These are phyloP conservation scores for Perizoma affinitatum DNA, from an alignment of 2,888 invertebrate species.

Conservation along the genomic window DNA sequence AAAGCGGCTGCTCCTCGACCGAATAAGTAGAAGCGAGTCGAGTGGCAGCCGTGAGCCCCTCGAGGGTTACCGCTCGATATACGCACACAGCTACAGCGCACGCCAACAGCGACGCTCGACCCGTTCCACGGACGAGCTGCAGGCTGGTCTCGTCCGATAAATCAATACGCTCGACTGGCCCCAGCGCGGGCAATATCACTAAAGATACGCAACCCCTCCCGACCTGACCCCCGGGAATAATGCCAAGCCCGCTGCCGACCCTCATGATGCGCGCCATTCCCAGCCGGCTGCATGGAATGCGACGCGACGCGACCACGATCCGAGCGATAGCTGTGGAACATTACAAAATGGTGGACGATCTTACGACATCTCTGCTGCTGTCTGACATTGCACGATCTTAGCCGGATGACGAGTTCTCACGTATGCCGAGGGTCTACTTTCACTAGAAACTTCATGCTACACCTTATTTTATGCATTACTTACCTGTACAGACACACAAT, in stretches of 20 bases:
- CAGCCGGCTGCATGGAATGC: slow-evolving; percentile 79
- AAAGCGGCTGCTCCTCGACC: slow-evolving; percentile 72
- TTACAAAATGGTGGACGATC: slow-evolving; percentile 85
- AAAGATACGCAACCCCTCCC: slow-evolving; percentile 68
- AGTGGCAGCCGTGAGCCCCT: slow-evolving; percentile 81
- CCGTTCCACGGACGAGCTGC: slow-evolving; percentile 76
- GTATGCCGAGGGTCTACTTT: slow-evolving; percentile 80
- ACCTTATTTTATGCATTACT: slow-evolving; percentile 68
- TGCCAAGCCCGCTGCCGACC: slow-evolving; percentile 64
- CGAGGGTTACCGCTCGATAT: slow-evolving; percentile 83
- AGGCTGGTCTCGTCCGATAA: slow-evolving; percentile 81
- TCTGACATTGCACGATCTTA: slow-evolving; percentile 79
- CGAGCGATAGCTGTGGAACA: slow-evolving; percentile 81
- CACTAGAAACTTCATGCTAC: slow-evolving; percentile 73
- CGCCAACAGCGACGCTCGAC: slow-evolving; percentile 79
- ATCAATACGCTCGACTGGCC: slow-evolving; percentile 76
- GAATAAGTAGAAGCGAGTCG: slow-evolving; percentile 82
- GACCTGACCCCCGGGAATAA: slow-evolving; percentile 77
- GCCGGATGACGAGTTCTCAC: slow-evolving; percentile 83
- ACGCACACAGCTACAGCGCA: slow-evolving; percentile 75
- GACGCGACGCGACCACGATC: slow-evolving; percentile 79
- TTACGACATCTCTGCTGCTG: slow-evolving; percentile 84
- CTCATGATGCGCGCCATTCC: slow-evolving; percentile 76
- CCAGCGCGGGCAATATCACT: slow-evolving; percentile 66
- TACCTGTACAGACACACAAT: slow-evolving; percentile 87